Evolutionary conservation across 2,888 invertebrate species (phyloP), one percentile per base, ranked within the genome.

Genomic region (Drosophila demipolita): DNA sequence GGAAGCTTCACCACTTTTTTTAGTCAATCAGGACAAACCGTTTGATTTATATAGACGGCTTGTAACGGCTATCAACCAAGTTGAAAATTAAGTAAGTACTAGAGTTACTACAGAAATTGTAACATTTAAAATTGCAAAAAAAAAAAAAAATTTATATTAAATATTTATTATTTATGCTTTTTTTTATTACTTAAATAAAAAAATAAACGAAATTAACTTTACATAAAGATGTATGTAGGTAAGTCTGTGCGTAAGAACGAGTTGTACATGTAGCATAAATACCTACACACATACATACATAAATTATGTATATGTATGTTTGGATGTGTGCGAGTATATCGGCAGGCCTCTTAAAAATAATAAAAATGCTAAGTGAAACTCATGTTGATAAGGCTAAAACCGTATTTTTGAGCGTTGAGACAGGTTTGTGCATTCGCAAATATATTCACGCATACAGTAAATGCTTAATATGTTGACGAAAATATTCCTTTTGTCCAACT

Each of bases 201-300:
- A 33, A 17, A 17, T 61, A 57, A 60, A 48, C 35, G 33, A 32
- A 58, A 52, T 26, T 32, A 20, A 65, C 26, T n/a, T 23, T 54
- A 40, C 33, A 45, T 45, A 45, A 45, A 45, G 7, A 45, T 45
- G 20, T 20, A 20, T 55, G 35, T 53, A 33, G 33, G 42, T 35
- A 35, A 66, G 53, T 29, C 5, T 29, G 29, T 29, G 29, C 29
- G 29, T 71, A 66, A 73, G 66, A 66, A 64, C 65, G 66, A 69
- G 54, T 74, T 69, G 67, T 66, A 58, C 64, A 42, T 75, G 49
- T 61, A 66, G 50, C 64, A 80, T 74, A 50, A 55, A 65, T 53
- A 65, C 32, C 71, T 66, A 67, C 52, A 64, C 61, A 50, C 23
- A 55, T 74, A 58, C 57, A 53, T 66, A 58, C 64, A 59, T 58